Base-by-base conservation (phyloP, 2,113 vertebrate genomes). In the Catharus bicknelli region DNA sequence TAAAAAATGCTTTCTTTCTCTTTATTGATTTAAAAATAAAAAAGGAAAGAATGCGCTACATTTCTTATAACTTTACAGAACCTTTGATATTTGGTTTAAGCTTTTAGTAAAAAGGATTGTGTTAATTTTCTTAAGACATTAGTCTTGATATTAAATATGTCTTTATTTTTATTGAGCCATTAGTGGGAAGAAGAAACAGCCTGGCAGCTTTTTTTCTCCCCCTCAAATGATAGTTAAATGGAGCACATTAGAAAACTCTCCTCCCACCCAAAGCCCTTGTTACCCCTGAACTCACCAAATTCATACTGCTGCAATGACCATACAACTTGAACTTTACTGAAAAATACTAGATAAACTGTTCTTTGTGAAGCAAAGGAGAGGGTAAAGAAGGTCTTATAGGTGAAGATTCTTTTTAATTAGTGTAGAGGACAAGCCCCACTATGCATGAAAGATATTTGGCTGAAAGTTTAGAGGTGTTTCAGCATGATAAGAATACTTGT, bases 11-110 rank as follows among this genome's bases (percentile, higher is more conserved):
- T 75, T 85, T 73, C 11, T 47, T 88, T 82, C 8, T 55, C 16
- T 58, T 58, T 45, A 40, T 42, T 83, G 38, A 23, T 23, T 55
- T 20, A 26, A 50, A 59, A 51, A 59, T 13, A n/a, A 42, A 47
- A 50, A 25, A 13, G 5, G 3, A 1, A 25, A 43, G 8, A 48
- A 4, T 2, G 5, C 10, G 38, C 3, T 23, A 0, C 29, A 16
- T 67, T 92, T 67, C 45, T 64, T 53, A 32, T 43, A 72, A 5
- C 5, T 57, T 12, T 68, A 20, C 9, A 54, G 55, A 87, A 57
- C 7, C 7, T 73, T 70, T 61, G n/a, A 10, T 76, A 8, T 43
- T 21, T 54, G 20, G 3, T 27, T 86, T 89, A 62, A 69, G 11
- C 17, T 91, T 90, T 30, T 40, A 67, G 16, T 63, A 34, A 70